Conservation (phyloP, 2,113 vertebrate genomes). For the Theropithecus gelada region DNA sequence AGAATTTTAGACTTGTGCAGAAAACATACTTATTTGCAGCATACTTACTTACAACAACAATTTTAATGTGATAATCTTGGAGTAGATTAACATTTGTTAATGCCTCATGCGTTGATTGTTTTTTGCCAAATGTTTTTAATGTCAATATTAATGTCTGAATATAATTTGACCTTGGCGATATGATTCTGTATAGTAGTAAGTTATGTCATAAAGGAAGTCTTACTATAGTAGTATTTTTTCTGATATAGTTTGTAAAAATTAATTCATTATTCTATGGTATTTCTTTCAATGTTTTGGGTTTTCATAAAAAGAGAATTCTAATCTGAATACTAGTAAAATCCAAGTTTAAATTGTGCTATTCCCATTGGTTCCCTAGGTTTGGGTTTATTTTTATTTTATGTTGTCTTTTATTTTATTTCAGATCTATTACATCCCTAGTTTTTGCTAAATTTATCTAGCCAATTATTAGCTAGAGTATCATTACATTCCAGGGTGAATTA, state of each 20-base stretch:
- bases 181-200: neutral
- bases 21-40: neutral
- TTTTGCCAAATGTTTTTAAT: neutral
- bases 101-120: neutral
- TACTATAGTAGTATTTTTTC: neutral
- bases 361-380: neutral
- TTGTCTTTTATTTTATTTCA: neutral
- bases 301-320: neutral
- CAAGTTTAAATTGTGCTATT: neutral
- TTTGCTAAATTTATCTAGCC: neutral
- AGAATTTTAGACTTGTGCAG: neutral
- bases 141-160: neutral
- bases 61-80: neutral
- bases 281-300: neutral
- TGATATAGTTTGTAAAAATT: neutral
- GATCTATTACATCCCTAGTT: neutral
- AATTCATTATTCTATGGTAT: neutral
- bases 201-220: neutral
- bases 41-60: neutral
- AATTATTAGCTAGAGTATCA: neutral
- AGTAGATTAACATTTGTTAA: neutral
- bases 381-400: neutral
- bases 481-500: slow-evolving; percentile 36
- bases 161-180: slow-evolving; percentile 12
- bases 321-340: neutral